Evolutionary conservation across 1,140 invertebrate genomes (phyloP), one percentile per base, ranked within the genome.

Genomic region (Heliconius nattereri): DNA sequence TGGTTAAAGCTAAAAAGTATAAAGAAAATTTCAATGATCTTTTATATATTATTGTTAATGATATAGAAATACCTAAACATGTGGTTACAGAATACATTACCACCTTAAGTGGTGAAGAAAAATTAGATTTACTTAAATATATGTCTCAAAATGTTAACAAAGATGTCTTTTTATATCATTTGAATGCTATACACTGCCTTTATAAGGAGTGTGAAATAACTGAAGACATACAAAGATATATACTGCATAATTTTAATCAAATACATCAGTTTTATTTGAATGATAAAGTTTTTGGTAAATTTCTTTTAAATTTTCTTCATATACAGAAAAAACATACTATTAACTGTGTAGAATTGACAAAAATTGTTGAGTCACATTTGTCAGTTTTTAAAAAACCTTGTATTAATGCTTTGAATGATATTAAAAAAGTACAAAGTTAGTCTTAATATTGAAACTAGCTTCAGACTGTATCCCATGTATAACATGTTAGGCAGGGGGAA

Each of bases 231-330:
- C 86, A 92, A 75, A 80, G 75, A 8, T 89, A 81, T 35, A 83
- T 91, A 60, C 71, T 85, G 19, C 13, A 29, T n/a, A 66, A 29
- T 66, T 23, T 37, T 72, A 29, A 82, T 79, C 83, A 32, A 73
- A 82, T 49, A 74, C 81, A 29, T 78, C 16, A 78, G 6, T 11
- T 37, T 20, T 89, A 86, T 81, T 37, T 23, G 0, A 76, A 73
- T 6, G 86, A 92, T 66, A 89, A 85, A 37, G 86, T 85, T 20
- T 92, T 86, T 83, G 91, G 91, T 9, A 78, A 85, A 32, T 80
- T 91, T 1, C 73, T 92, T 13, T 73, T 89, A 5, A 73, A 81
- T 19, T 89, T 78, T 84, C 75, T 92, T 32, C 87, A 86, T 76
- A 78, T 60, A 29, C 79, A 81, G 79, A 87, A 81, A 13, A 29